These are phyloP conservation scores for Pavo muticus DNA, from an alignment of 2,113 vertebrate species.

Conservation along the genomic window DNA sequence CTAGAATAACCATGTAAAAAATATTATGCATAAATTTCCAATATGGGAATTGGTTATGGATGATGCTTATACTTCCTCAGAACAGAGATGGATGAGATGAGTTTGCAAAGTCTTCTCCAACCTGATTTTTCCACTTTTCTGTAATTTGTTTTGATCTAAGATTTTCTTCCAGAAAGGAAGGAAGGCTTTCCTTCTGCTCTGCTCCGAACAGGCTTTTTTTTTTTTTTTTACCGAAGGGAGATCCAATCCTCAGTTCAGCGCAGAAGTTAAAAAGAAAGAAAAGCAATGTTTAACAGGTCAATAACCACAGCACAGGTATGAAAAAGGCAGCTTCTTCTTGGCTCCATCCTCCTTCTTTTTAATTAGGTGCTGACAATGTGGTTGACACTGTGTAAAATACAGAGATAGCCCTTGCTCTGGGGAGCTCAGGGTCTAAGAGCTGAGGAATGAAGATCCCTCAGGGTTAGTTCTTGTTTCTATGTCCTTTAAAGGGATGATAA, in stretches of 20 bases:
- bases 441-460: not conserved
- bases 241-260: not conserved
- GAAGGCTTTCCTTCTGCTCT: not conserved
- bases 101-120: not conserved
- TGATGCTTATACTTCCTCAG: not conserved
- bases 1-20: not conserved
- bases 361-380: slow-evolving; percentile 28
- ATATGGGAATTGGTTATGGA: not conserved
- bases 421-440: not conserved
- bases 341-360: not conserved
- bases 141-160: not conserved
- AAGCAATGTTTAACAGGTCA: slow-evolving; percentile 21
- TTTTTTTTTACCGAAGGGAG: not conserved
- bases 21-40: not conserved
- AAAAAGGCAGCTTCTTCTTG: not conserved
- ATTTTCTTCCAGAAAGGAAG: not conserved
- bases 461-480: slow-evolving; percentile 16
- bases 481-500: slow-evolving; percentile 24
- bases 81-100: not conserved
- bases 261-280: not conserved
- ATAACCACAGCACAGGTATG: not conserved
- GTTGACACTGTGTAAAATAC: not conserved
- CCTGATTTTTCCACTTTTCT: not conserved
- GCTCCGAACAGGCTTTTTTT: not conserved
- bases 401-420: not conserved